Conservation (phyloP, 2,797 vertebrate genomes). For the Liasis olivaceus region DNA sequence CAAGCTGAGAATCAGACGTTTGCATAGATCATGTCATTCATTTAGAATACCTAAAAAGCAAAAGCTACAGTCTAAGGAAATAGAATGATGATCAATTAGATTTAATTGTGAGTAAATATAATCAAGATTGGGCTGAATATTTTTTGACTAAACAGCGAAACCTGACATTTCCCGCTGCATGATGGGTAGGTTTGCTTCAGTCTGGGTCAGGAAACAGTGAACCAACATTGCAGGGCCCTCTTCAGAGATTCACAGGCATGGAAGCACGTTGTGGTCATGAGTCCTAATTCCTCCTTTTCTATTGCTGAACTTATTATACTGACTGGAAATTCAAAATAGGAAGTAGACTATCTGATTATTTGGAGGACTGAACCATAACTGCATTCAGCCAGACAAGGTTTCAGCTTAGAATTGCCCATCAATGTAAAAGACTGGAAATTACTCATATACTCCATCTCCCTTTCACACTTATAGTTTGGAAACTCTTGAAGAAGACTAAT, state of each 20-base stretch:
- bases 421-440: not conserved
- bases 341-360: not conserved
- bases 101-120: not conserved
- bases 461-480: not conserved
- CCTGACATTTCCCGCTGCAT: not conserved
- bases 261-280: not conserved
- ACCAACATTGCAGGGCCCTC: not conserved
- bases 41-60: not conserved
- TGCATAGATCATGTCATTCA: slow-evolving; percentile 23
- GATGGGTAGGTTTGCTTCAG: not conserved
- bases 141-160: not conserved
- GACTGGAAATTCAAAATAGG: not conserved
- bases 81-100: not conserved
- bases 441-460: not conserved
- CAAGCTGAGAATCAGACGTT: slow-evolving; percentile 22
- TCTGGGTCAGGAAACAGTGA: not conserved
- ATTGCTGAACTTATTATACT: not conserved
- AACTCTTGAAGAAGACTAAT: not conserved
- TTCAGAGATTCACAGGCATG: not conserved
- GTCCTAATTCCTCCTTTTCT: not conserved
- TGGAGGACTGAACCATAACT: not conserved
- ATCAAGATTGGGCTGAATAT: not conserved
- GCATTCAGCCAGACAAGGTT: not conserved
- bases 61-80: not conserved
- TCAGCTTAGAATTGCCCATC: not conserved